Conservation (phyloP, 2,797 vertebrate species). For the Microctenopoma lineatum region DNA sequence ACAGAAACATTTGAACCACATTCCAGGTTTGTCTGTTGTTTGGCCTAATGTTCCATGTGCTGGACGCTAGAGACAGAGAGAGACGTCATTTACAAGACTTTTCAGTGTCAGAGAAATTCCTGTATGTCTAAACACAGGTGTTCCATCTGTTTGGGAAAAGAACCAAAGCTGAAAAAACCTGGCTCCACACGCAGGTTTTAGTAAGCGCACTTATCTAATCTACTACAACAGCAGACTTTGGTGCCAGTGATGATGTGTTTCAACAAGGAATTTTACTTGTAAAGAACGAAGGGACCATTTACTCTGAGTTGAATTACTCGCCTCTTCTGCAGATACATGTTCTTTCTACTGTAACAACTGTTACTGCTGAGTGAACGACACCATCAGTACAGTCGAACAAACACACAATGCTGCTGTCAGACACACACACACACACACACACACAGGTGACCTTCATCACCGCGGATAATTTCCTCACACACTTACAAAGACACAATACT, state of each 20-base stretch:
- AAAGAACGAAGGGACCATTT: not conserved
- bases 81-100: conserved; percentile 18
- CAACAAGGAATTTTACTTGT: not conserved
- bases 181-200: conserved; percentile 27
- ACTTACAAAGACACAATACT: conserved; percentile 24
- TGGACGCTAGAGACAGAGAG: not conserved
- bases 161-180: conserved; percentile 38
- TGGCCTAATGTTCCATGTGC: not conserved
- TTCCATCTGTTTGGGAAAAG: conserved; percentile 33
- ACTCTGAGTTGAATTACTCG: not conserved
- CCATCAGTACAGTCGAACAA: not conserved
- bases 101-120: conserved; percentile 32
- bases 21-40: not conserved
- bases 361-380: not conserved
- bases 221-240: not conserved
- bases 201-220: not conserved
- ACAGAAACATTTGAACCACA: not conserved
- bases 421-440: conserved; percentile 15
- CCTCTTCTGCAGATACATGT: not conserved
- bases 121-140: conserved; percentile 66
- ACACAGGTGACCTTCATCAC: not conserved
- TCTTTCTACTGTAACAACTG: not conserved
- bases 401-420: conserved; percentile 1
- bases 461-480: conserved; percentile 53
- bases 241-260: not conserved